Evolutionary conservation across 2,888 invertebrate genomes (phyloP).

Genomic region (Stenodera caucasica): DNA sequence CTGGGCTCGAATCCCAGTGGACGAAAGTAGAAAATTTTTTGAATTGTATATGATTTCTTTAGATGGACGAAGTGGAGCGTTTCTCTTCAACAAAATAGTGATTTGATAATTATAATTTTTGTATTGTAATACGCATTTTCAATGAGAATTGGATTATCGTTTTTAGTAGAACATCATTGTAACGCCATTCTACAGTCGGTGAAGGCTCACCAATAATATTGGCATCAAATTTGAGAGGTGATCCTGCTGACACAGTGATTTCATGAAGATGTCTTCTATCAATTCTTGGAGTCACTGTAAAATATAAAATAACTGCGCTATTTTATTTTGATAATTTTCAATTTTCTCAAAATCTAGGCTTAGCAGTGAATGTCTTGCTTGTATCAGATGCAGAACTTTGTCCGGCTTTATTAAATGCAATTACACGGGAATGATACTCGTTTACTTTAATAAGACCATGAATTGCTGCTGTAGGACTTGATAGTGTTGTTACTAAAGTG

Average conservation of each 20-base stretch:
- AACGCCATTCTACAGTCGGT: slow-evolving; percentile 91
- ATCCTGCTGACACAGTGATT: slow-evolving; percentile 87
- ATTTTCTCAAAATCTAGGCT: slow-evolving; percentile 74
- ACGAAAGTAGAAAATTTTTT: too few species aligned
- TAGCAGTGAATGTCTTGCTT: slow-evolving; percentile 82
- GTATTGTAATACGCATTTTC: slow-evolving; percentile 87
- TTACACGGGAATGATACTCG: slow-evolving; percentile 95
- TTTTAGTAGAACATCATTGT: slow-evolving; percentile 74
- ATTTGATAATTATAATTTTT: too few species aligned
- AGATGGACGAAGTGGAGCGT: too few species aligned
- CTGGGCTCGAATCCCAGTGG: too few species aligned
- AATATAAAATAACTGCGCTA: slow-evolving; percentile 11
- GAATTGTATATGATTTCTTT: too few species aligned
- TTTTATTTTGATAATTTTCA: background rate
- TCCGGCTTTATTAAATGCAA: slow-evolving; percentile 95
- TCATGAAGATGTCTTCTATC: slow-evolving; percentile 90
- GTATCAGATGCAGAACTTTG: slow-evolving; percentile 89
- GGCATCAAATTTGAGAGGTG: slow-evolving; percentile 91
- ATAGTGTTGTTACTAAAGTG: slow-evolving; percentile 78
- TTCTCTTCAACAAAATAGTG: too few species aligned
- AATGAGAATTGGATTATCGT: slow-evolving; percentile 72
- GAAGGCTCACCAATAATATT: slow-evolving; percentile 94
- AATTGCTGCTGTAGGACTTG: slow-evolving; percentile 76
- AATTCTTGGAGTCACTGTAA: slow-evolving; percentile 89
- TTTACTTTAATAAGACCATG: slow-evolving; percentile 92